phyloP scores from a whole-genome alignment of 2,113 vertebrate genomes.

The Falco punctatus region DNA sequence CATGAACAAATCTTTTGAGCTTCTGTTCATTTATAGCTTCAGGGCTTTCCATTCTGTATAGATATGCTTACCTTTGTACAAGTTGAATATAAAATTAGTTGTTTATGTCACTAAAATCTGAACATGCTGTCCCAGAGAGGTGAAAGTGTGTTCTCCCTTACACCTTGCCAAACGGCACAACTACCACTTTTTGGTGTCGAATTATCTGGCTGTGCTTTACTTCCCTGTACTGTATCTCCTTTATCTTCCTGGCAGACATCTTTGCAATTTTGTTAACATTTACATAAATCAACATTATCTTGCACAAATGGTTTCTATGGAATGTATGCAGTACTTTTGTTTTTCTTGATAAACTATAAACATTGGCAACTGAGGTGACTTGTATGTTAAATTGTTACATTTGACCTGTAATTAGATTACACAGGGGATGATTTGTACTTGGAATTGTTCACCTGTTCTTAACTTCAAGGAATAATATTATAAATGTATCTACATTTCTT shows the following conservation, averaged over 20 bases:
- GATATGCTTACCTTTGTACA: not conserved
- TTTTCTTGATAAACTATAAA: not conserved
- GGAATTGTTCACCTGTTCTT: not conserved
- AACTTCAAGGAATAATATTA: not conserved
- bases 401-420: not conserved
- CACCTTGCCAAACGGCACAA: not conserved
- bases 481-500: not conserved
- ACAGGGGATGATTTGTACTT: not conserved
- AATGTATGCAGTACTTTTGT: not conserved
- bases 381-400: not conserved
- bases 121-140: not conserved
- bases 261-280: not conserved
- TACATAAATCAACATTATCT: not conserved
- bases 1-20: not conserved
- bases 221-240: not conserved
- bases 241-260: not conserved
- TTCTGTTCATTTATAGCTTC: not conserved
- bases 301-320: not conserved
- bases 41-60: not conserved
- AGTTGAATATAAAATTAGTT: not conserved
- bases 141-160: not conserved
- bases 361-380: not conserved
- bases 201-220: not conserved
- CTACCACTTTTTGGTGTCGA: not conserved
- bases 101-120: not conserved